Conservation (phyloP, 2,797 vertebrate species). For the Scleropages formosus region DNA sequence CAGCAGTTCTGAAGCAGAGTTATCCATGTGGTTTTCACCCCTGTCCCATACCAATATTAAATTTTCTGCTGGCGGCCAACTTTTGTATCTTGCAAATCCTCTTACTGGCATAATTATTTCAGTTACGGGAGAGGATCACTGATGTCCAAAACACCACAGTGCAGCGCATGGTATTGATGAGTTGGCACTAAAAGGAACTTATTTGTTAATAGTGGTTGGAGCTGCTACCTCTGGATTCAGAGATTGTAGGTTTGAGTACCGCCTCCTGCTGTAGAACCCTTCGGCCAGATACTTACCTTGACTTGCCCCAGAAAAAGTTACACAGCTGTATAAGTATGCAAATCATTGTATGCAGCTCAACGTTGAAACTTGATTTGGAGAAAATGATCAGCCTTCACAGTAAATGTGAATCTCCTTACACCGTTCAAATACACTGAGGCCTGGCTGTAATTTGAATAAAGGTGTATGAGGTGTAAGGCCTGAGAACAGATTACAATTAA, state of each 20-base stretch:
- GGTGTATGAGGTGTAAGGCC: neutral
- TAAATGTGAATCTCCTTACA: neutral
- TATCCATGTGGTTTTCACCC: constrained; percentile 14
- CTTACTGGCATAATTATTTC: constrained; percentile 22
- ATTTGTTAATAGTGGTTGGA: too few relatives aligned
- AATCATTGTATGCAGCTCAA: too few relatives aligned
- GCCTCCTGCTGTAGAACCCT: too few relatives aligned
- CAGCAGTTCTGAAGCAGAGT: neutral
- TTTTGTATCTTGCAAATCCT: constrained; percentile 21
- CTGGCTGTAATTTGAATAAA: constrained; percentile 14
- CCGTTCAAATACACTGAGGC: neutral
- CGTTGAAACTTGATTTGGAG: too few relatives aligned
- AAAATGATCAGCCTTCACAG: too few relatives aligned
- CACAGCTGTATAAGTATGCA: too few relatives aligned
- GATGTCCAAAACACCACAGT: neutral
- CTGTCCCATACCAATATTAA: constrained; percentile 6
- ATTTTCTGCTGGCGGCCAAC: constrained; percentile 15
- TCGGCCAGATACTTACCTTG: too few relatives aligned
- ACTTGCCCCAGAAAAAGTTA: too few relatives aligned
- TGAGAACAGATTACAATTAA: neutral
- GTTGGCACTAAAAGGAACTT: neutral
- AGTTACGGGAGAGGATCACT: constrained; percentile 12
- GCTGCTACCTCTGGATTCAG: too few relatives aligned
- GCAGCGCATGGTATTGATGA: constrained; percentile 24
- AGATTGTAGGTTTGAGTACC: too few relatives aligned